Evolutionary conservation across 2,113 vertebrate genomes (phyloP).

Genomic region (Tychaedon coryphoeus): DNA sequence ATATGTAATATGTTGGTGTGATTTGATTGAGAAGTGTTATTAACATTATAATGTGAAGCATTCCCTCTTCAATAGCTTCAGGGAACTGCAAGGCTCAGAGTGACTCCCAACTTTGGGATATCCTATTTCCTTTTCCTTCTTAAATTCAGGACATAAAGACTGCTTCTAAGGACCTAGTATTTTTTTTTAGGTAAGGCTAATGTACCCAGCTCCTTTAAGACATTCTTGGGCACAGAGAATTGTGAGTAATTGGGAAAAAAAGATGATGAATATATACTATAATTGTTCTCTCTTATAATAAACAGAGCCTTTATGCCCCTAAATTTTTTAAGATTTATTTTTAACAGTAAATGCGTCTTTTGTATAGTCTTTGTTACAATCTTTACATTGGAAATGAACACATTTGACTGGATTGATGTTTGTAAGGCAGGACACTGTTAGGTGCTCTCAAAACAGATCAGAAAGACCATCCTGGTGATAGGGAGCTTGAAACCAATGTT

Average conservation of each 20-base stretch:
- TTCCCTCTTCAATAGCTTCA: background rate
- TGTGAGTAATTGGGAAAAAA: background rate
- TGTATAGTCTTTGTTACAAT: background rate
- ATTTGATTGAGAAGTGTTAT: background rate
- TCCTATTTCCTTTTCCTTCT: background rate
- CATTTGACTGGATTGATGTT: background rate
- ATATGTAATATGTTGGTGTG: background rate
- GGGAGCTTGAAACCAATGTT: background rate
- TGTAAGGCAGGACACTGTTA: background rate
- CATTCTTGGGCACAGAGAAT: background rate
- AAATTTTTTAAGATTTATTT: background rate
- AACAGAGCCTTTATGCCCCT: background rate
- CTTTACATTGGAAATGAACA: background rate
- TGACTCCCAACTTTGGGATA: background rate
- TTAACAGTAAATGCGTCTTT: background rate
- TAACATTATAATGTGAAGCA: background rate
- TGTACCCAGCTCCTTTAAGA: background rate
- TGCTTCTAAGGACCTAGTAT: background rate
- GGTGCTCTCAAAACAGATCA: background rate
- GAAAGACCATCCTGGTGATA: background rate
- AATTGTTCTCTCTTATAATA: background rate
- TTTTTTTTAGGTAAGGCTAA: background rate
- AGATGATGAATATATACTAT: background rate
- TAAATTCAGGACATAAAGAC: background rate
- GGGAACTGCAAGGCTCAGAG: background rate